Base-by-base conservation (phyloP, 2,113 vertebrate genomes). In the Pitta sordida region DNA sequence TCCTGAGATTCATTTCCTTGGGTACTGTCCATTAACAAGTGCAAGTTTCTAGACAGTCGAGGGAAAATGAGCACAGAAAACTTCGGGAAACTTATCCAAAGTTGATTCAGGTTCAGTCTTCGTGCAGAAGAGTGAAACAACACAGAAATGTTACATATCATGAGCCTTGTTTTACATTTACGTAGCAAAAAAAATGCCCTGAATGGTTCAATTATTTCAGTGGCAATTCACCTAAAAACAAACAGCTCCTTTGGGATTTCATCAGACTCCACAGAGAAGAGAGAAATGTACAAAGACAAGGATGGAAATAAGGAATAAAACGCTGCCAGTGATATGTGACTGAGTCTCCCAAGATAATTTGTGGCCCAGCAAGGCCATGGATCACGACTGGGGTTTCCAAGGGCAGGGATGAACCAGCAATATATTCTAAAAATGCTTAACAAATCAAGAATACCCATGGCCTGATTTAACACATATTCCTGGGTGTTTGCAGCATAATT, bases 401-500 rank as follows among this genome's bases (percentile, higher is more conserved):
- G 37, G 65, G 49, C 74, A 84, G 19, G 49, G 49, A 62, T 60
- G 60, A 82, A 39, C 36, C 22, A 56, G 62, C 36, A 56, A 53
- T 44, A 15, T 7, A 19, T 84, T 64, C 58, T 13, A 51, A 27
- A 70, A 86, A 14, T 2, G n/a, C 26, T 90, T 56, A 82, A 62
- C 39, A 87, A 91, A 62, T 51, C 62, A 62, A 64, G 22, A 37
- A 22, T 26, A 17, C 24, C 68, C 36, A 13, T 2, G 27, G 69
- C 65, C 86, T 93, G 78, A 89, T 85, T 94, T 85, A 93, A 51
- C 78, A 80, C 34, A 46, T 7, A 22, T 29, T 91, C 62, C 89
- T 71, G 70, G 36, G 58, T 2, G 2, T 46, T 8, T 62, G 67
- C 78, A 69, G 81, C 59, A 65, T 90, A 58, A 67, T 90, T 94